Evolutionary conservation across 2,888 invertebrate genomes (phyloP).

Genomic region (Podotricha telesiphe): DNA sequence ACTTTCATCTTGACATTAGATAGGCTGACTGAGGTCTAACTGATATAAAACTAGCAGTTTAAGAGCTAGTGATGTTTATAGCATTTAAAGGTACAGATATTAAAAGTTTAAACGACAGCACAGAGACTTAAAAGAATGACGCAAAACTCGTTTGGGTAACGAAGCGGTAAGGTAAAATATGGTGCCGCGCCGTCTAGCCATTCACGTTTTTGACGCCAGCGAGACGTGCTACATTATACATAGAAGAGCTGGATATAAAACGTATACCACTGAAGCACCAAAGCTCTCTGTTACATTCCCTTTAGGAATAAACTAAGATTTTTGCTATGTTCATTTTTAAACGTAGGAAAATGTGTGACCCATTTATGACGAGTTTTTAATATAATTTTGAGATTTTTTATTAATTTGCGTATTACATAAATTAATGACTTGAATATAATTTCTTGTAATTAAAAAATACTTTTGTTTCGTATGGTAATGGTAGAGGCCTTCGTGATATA

Average conservation of each 20-base stretch:
- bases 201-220: conserved; percentile 54
- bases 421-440: no score
- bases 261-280: conserved; percentile 36
- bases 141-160: conserved; percentile 57
- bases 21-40: no score
- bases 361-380: background rate
- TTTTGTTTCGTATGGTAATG: no score
- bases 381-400: background rate
- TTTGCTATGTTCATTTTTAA: background rate
- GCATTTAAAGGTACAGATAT: conserved; percentile 1
- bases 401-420: background rate
- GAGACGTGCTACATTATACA: conserved; percentile 46
- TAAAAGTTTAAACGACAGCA: conserved; percentile 31
- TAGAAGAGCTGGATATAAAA: conserved; percentile 26
- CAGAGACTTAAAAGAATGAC: conserved; percentile 33
- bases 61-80: background rate
- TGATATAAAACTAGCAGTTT: background rate
- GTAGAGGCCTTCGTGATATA: no score
- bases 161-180: conserved; percentile 57
- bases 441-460: no score
- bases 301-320: conserved; percentile 15
- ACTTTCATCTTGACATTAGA: no score
- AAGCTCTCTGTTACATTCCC: conserved; percentile 10
- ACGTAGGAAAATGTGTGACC: background rate
- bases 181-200: conserved; percentile 74